These are phyloP conservation scores for Drosophila crucigera DNA, from an alignment of 2,888 invertebrate species.

Conservation along the genomic window DNA sequence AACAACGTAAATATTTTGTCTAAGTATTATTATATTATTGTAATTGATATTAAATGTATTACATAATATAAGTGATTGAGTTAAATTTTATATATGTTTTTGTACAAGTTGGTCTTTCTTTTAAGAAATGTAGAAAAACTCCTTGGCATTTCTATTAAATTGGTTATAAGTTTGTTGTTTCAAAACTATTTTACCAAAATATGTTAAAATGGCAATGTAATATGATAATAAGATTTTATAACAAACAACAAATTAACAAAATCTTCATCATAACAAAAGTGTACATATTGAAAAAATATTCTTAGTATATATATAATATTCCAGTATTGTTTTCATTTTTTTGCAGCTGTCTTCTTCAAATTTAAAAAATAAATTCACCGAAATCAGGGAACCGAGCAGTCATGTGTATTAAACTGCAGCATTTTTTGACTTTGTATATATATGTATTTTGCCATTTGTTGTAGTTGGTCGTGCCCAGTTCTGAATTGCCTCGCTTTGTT, in stretches of 20 bases:
- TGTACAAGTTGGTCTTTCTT: neutral
- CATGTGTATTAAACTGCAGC: neutral
- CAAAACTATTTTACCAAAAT: no score
- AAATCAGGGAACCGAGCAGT: neutral
- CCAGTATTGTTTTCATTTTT: neutral
- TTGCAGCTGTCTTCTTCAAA: neutral
- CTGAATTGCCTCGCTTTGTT: conserved; percentile 29
- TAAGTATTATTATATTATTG: neutral
- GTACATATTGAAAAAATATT: neutral
- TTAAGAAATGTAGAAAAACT: neutral
- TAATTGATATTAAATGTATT: neutral
- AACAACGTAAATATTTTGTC: neutral
- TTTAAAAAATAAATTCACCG: no score
- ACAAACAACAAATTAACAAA: neutral
- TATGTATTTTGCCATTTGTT: conserved; percentile 26
- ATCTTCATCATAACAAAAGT: neutral
- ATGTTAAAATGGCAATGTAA: neutral
- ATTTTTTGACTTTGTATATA: conserved; percentile 10
- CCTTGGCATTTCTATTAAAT: neutral
- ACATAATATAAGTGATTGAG: neutral
- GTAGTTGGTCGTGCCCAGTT: conserved; percentile 26
- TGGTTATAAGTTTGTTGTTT: no score
- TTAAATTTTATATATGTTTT: neutral
- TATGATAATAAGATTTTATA: neutral
- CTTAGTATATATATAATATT: neutral